Conservation (phyloP, 2,888 invertebrate genomes). For the Oasisia sp. region DNA sequence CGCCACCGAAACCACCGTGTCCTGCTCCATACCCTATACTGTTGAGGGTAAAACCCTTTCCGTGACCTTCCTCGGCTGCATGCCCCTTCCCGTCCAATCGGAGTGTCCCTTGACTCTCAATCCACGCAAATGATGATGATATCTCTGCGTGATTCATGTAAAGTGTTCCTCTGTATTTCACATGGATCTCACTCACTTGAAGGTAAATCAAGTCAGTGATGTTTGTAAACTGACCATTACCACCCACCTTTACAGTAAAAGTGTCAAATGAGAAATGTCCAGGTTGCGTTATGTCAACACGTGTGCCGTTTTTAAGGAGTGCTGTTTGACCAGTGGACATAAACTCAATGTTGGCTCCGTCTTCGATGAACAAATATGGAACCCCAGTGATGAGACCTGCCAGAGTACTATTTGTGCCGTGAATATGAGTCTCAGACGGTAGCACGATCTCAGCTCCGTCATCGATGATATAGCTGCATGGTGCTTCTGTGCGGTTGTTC, state of each 20-base stretch:
- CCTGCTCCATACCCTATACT: constrained; percentile 49
- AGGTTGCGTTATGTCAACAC: constrained; percentile 40
- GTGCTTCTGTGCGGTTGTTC: constrained; percentile 51
- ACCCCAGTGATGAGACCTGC: constrained; percentile 50
- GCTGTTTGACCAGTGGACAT: constrained; percentile 51
- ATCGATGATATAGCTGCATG: constrained; percentile 52
- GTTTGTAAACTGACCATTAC: constrained; percentile 45
- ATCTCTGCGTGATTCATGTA: constrained; percentile 53
- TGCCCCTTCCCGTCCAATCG: constrained; percentile 51
- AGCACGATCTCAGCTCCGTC: constrained; percentile 47
- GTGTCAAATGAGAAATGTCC: constrained; percentile 49
- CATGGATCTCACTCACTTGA: constrained; percentile 47
- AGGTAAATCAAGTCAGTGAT: constrained; percentile 39
- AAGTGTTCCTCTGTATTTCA: constrained; percentile 48
- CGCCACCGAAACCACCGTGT: constrained; percentile 54
- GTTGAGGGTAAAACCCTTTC: constrained; percentile 42
- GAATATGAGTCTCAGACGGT: constrained; percentile 51
- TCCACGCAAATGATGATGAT: constrained; percentile 49
- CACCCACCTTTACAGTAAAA: constrained; percentile 46
- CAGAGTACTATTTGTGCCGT: constrained; percentile 51
- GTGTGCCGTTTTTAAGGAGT: constrained; percentile 44
- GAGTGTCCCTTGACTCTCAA: constrained; percentile 52
- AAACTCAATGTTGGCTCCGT: constrained; percentile 43
- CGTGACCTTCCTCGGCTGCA: constrained; percentile 43
- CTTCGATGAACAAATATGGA: constrained; percentile 47